Conservation (phyloP, 2,797 vertebrate species). For the Tachyglossus aculeatus region DNA sequence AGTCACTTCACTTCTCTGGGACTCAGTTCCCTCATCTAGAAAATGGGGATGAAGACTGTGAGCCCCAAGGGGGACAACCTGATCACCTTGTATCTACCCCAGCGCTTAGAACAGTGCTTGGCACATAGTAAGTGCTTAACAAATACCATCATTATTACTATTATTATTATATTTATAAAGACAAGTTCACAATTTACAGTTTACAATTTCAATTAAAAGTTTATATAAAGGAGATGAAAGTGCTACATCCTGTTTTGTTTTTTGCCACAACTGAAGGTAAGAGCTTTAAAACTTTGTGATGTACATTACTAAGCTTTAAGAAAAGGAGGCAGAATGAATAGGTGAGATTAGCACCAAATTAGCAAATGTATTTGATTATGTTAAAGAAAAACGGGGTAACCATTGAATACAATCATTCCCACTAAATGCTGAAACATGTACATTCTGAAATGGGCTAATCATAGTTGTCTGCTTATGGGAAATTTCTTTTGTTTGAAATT, state of each 20-base stretch:
- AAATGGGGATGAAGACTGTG: too few relatives aligned
- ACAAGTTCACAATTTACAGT: too few relatives aligned
- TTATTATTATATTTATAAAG: slow-evolving; percentile 5
- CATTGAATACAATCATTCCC: slow-evolving; percentile 35
- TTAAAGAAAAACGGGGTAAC: slow-evolving; percentile 33
- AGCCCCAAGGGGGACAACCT: too few relatives aligned
- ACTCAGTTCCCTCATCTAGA: too few relatives aligned
- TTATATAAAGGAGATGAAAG: too few relatives aligned
- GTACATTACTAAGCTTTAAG: slow-evolving; percentile 6
- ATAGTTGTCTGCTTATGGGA: neutral
- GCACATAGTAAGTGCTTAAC: neutral
- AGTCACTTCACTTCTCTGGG: too few relatives aligned
- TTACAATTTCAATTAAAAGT: too few relatives aligned
- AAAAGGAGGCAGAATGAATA: slow-evolving; percentile 3
- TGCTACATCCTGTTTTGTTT: too few relatives aligned
- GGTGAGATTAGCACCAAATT: neutral
- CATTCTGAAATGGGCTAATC: neutral
- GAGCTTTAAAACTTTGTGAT: neutral
- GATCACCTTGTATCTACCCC: too few relatives aligned
- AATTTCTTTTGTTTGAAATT: neutral
- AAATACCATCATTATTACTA: neutral
- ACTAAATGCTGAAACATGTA: neutral
- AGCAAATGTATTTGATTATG: slow-evolving; percentile 20
- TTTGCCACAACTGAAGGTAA: too few relatives aligned
- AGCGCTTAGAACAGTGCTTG: neutral